Percentiles rank a stretch among this genome's conserved stretches.
These are phyloP conservation scores for Protonemura montana DNA, from an alignment of 2,888 invertebrate genomes.

Conservation along the genomic window DNA sequence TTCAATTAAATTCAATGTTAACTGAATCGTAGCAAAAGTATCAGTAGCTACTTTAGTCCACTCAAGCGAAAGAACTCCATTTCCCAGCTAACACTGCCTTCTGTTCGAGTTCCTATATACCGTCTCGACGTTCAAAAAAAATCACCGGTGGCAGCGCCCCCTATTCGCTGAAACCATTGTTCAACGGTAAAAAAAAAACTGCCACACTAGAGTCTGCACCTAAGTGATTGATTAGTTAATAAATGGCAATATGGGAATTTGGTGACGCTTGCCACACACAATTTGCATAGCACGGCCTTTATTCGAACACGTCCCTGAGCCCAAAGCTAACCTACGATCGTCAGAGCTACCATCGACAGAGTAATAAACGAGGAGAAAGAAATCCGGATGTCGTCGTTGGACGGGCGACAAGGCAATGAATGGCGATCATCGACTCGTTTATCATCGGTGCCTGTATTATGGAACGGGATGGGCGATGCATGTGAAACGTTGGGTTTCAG, in stretches of 20 bases:
- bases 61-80: neutral
- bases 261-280: neutral
- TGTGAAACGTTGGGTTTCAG: neutral
- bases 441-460: neutral
- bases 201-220: neutral
- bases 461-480: neutral
- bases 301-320: neutral
- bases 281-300: neutral
- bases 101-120: neutral
- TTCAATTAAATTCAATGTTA: neutral
- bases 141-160: neutral
- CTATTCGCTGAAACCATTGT: neutral
- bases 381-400: neutral
- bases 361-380: neutral
- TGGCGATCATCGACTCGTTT: neutral
- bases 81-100: neutral
- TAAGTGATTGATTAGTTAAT: slow-evolving; percentile 7
- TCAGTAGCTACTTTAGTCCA: neutral
- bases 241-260: neutral
- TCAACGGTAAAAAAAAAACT: neutral
- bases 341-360: too few species aligned
- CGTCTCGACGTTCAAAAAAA: too few species aligned
- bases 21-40: neutral
- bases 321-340: neutral
- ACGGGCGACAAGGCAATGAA: neutral